phyloP scores from a whole-genome alignment of 1,140 invertebrate species.

The Drosophila repletoides region DNA sequence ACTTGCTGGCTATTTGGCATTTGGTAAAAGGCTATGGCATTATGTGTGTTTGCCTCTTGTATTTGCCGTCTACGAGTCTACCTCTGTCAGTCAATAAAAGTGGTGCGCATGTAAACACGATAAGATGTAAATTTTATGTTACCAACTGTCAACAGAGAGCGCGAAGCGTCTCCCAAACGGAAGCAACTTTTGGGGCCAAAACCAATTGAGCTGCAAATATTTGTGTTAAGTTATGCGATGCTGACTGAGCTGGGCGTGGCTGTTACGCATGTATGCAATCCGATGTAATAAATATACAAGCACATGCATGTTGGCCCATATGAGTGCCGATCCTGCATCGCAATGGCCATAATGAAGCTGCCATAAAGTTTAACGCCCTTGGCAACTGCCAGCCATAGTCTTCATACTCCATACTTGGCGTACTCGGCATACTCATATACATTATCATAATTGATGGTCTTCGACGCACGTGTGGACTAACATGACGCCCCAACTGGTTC shows the following conservation, averaged over 20 bases:
- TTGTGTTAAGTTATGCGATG: conserved; percentile 43
- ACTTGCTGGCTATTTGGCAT: not conserved
- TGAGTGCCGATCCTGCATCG: conserved; percentile 42
- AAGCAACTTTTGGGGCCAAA: conserved; percentile 31
- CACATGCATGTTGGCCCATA: conserved; percentile 50
- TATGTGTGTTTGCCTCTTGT: conserved; percentile 16
- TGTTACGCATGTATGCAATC: conserved; percentile 31
- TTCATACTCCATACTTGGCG: conserved; percentile 4
- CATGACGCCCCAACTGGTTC: conserved; percentile 49
- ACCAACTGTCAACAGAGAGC: conserved; percentile 55
- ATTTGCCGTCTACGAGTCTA: conserved; percentile 36
- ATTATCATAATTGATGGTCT: conserved; percentile 44
- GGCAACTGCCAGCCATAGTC: conserved; percentile 25
- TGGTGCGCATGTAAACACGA: conserved; percentile 50
- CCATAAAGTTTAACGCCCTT: conserved; percentile 49
- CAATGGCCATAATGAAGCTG: conserved; percentile 46
- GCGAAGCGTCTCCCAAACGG: conserved; percentile 6
- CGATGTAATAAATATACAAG: not conserved
- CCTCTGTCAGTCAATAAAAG: conserved; percentile 61
- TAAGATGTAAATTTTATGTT: conserved; percentile 76
- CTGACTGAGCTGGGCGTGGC: conserved; percentile 39
- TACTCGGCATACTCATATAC: conserved; percentile 1
- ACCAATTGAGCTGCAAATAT: conserved; percentile 50
- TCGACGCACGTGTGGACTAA: conserved; percentile 47
- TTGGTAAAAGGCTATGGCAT: not conserved